These are phyloP conservation scores for Caiman crocodilus DNA, from an alignment of 2,797 vertebrate species.

Conservation along the genomic window DNA sequence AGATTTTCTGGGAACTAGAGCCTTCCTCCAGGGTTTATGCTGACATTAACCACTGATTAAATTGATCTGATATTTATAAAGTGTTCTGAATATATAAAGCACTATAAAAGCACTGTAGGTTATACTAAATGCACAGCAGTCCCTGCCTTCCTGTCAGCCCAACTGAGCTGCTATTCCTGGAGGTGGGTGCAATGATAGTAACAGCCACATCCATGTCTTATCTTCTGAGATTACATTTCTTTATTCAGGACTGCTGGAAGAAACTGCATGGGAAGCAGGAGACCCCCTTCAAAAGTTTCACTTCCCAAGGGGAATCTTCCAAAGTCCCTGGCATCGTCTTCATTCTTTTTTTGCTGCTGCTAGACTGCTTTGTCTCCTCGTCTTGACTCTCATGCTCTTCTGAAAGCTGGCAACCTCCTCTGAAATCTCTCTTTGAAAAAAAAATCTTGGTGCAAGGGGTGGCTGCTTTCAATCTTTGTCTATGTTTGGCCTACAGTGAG, in stretches of 20 bases:
- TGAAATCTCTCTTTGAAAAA: conserved; percentile 18
- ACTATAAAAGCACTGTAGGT: conserved; percentile 4
- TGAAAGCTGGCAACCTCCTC: conserved; percentile 26
- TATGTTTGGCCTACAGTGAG: background rate
- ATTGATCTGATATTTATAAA: conserved; percentile 32
- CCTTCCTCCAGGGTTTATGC: conserved; percentile 61
- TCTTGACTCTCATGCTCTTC: conserved; percentile 29
- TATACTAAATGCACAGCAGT: background rate
- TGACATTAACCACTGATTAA: conserved; percentile 69
- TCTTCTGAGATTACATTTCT: background rate
- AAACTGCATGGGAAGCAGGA: conserved; percentile 31
- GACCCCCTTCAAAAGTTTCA: conserved; percentile 44
- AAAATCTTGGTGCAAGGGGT: background rate
- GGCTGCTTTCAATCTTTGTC: conserved; percentile 15
- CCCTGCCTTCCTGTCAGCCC: background rate
- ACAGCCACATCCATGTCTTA: background rate
- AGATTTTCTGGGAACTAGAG: conserved; percentile 49
- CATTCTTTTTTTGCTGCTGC: conserved; percentile 10
- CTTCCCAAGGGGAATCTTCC: conserved; percentile 33
- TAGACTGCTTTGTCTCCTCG: conserved; percentile 26
- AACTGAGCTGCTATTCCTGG: conserved; percentile 1
- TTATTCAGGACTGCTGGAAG: conserved; percentile 20
- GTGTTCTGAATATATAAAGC: conserved; percentile 36
- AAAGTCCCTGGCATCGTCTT: conserved; percentile 18
- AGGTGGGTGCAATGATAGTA: background rate